These are phyloP conservation scores for Melieria crassipennis DNA, from an alignment of 2,888 invertebrate genomes.

Conservation along the genomic window DNA sequence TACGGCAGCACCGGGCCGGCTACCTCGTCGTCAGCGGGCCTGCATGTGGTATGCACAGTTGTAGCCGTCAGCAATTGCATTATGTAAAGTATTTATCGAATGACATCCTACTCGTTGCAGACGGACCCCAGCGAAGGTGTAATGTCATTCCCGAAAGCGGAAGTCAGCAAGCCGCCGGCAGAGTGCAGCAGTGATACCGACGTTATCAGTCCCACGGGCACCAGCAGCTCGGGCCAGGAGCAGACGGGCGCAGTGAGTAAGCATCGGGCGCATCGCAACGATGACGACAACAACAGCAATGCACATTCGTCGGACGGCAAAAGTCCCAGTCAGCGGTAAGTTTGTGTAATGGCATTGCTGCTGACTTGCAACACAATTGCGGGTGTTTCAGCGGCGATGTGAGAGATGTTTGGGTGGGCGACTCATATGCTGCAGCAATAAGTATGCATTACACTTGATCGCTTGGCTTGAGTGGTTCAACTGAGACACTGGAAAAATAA, in stretches of 20 bases:
- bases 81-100: neutral
- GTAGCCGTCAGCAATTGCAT: neutral
- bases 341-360: neutral
- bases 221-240: constrained; percentile 56
- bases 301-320: constrained; percentile 77
- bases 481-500: too few species aligned
- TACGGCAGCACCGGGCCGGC: constrained; percentile 80
- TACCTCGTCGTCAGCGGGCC: constrained; percentile 69
- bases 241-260: constrained; percentile 36
- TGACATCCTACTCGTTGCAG: constrained; percentile 39
- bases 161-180: constrained; percentile 40
- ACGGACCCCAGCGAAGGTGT: constrained; percentile 52
- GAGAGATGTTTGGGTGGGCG: too few species aligned
- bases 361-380: too few species aligned
- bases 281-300: constrained; percentile 78
- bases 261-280: constrained; percentile 70
- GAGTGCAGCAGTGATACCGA: constrained; percentile 60
- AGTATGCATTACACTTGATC: too few species aligned
- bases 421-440: too few species aligned
- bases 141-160: constrained; percentile 52
- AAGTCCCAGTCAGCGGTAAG: constrained; percentile 76
- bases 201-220: constrained; percentile 60
- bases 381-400: too few species aligned
- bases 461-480: too few species aligned
- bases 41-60: constrained; percentile 69